Evolutionary conservation across 2,797 vertebrate species (phyloP).

Genomic region (Argyrosomus regius): DNA sequence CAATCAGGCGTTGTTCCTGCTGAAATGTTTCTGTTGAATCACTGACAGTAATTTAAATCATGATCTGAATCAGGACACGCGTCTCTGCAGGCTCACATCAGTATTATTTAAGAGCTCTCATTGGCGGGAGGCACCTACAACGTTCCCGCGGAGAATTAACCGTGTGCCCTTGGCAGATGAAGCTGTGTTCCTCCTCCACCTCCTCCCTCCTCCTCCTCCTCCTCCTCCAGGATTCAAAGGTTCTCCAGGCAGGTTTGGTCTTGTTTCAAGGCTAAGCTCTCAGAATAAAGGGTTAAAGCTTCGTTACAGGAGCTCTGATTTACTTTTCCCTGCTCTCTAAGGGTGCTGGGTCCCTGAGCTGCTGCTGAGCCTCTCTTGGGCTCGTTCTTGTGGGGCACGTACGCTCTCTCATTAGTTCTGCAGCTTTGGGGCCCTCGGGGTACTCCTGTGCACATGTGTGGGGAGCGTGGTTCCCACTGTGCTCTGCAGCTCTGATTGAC

Average conservation of each 20-base stretch:
- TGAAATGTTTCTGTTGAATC: conserved; percentile 63
- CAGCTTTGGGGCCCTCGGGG: conserved; percentile 66
- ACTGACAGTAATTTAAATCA: conserved; percentile 64
- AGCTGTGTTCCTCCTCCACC: neutral
- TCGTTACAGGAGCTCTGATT: conserved; percentile 25
- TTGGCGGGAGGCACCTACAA: conserved; percentile 7
- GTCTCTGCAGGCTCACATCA: conserved; percentile 58
- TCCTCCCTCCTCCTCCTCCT: too few species aligned
- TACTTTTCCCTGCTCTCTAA: conserved; percentile 28
- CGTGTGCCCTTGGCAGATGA: conserved; percentile 8
- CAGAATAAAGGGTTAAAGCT: conserved; percentile 60
- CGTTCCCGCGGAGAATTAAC: neutral
- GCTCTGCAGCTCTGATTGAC: conserved; percentile 65
- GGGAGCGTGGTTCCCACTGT: conserved; percentile 61
- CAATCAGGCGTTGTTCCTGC: conserved; percentile 68
- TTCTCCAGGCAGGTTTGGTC: conserved; percentile 52
- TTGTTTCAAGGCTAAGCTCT: conserved; percentile 32
- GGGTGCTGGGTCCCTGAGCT: conserved; percentile 59
- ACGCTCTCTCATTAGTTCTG: conserved; percentile 73
- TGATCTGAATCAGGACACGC: conserved; percentile 66
- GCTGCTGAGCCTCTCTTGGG: conserved; percentile 54
- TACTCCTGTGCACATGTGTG: conserved; percentile 67
- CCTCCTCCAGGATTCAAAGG: neutral
- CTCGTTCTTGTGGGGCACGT: conserved; percentile 61
- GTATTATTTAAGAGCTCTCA: conserved; percentile 51